Base-by-base conservation (phyloP, 2,888 invertebrate genomes). In the Desoria tigrina region DNA sequence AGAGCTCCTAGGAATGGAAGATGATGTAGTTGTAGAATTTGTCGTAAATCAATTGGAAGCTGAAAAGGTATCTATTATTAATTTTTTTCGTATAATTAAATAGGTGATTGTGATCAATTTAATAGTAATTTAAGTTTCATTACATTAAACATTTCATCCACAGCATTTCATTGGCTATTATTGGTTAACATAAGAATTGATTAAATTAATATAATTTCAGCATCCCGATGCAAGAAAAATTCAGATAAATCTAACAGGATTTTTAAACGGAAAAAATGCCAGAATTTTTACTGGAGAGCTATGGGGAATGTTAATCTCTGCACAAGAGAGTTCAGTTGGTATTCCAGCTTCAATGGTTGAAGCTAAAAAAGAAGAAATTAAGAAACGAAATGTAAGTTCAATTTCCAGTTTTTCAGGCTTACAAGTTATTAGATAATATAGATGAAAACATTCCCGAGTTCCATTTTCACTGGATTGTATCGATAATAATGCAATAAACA, bases 191-290 rank as follows among this genome's bases (percentile, higher is more conserved):
- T n/a, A n/a, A n/a, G n/a, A n/a, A n/a, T n/a, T 32, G 28, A 28
- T 53, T 63, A 37, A 37, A 32, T n/a, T 6, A 58, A 27, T 9
- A 53, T 45, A 18, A 45, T 45, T 50, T 16, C 53, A 75, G 72
- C 68, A 60, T 67, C 96, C 96, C 61, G 95, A 97, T 84, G 95
- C 96, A 56, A 92, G 94, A 82, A 93, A 95, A 83, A 98, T 99
- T 90, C 98, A 99, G 86, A 99, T 99, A 79, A 99, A 99, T 83
- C 84, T 99, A 81, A 99, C 99, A 53, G 99, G 99, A 54, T 99
- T 99, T 82, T 84, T 99, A 70, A 98, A 99, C 80, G 96, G 96
- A 14, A 94, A 94, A 81, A 95, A 97, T 82, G 96, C 99, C 21
- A 86, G 98, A 45, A 89, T 92, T 77, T 99, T 99, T 82, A 95